Evolutionary conservation across 1,140 invertebrate genomes (phyloP), one percentile per base, ranked within the genome.

Genomic region (Listronotus oregonensis): DNA sequence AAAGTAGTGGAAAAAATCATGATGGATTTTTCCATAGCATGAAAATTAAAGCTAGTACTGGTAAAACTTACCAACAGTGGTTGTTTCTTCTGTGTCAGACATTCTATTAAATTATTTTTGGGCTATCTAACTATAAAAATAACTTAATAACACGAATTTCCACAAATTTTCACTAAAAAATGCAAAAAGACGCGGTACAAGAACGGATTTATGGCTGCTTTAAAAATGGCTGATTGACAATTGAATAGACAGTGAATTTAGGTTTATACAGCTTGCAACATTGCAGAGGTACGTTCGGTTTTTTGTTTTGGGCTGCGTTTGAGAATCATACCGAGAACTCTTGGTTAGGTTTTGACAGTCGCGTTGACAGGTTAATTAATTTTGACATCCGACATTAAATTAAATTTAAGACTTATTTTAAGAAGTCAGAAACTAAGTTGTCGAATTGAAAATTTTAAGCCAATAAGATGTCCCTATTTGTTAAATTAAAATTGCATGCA

Each of bases 71-170:
- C 47, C 47, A 50, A 6, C 47, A 27, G 21, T 11, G 8, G 5
- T 21, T 50, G 5, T 21, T 50, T 50, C 47, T 50, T 50, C 47
- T 21, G 47, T 31, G 21, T 50, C 47, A 10, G 47, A 50, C 47
- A 50, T 50, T 10, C 3, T 21, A 5, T 27, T 52, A 15, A 52
- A 3, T 52, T 52, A 8, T 52, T 52, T 52, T 15, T 31, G 1
- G 27, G 50, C 50, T 52, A 34, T 21, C 9, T 7, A 21, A 52
- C 2, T 31, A 21, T 52, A 21, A 31, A 52, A 52, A 52, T 21
- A 3, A 32, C 27, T 31, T 21, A 11, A 52, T 4, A 31, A 14
- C 50, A 18, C 50, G 27, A 52, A 27, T 3, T 27, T 27, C 5
- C 5, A 27, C 21, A 5, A 27, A 27, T 27, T 18, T n/a, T 18